A percentile compares a stretch with the other conserved stretches of the same genome.
These are phyloP conservation scores for Amniataba percoides DNA, from an alignment of 2,797 vertebrate species.

Conservation along the genomic window DNA sequence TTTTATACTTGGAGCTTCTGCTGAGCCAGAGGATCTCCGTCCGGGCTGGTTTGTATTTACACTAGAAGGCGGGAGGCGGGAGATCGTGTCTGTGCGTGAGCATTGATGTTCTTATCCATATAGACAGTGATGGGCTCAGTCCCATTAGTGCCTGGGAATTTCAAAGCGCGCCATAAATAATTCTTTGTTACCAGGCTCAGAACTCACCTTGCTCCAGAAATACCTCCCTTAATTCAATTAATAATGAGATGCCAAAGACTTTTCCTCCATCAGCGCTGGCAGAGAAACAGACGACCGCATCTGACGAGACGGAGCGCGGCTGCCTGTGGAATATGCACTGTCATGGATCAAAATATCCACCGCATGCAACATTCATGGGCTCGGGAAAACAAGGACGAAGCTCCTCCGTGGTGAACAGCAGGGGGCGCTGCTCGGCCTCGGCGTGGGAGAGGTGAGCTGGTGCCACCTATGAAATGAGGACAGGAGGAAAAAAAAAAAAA, in stretches of 20 bases:
- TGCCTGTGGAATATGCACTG: conserved; percentile 51
- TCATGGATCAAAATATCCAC: conserved; percentile 71
- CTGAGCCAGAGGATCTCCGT: neutral
- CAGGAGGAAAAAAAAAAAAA: conserved; percentile 18
- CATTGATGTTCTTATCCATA: conserved; percentile 44
- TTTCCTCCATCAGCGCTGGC: conserved; percentile 38
- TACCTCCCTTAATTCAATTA: conserved; percentile 75
- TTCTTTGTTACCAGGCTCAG: conserved; percentile 62
- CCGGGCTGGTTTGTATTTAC: conserved; percentile 36
- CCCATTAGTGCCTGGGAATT: conserved; percentile 65
- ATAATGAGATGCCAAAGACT: conserved; percentile 71
- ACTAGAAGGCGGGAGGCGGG: conserved; percentile 6
- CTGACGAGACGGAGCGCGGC: conserved; percentile 38
- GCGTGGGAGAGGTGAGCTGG: conserved; percentile 27
- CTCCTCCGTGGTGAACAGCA: conserved; percentile 28
- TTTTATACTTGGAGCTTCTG: neutral
- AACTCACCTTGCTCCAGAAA: conserved; percentile 74
- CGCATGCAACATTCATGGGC: conserved; percentile 58
- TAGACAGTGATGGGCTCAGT: conserved; percentile 61
- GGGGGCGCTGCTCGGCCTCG: conserved; percentile 31
- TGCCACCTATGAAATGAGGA: conserved; percentile 42
- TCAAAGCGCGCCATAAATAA: conserved; percentile 74
- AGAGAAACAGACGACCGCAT: conserved; percentile 42
- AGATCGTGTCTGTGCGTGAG: conserved; percentile 7
- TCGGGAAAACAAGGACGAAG: conserved; percentile 48